Conservation (phyloP, 2,113 vertebrate species). For the Dasypus novemcinctus region DNA sequence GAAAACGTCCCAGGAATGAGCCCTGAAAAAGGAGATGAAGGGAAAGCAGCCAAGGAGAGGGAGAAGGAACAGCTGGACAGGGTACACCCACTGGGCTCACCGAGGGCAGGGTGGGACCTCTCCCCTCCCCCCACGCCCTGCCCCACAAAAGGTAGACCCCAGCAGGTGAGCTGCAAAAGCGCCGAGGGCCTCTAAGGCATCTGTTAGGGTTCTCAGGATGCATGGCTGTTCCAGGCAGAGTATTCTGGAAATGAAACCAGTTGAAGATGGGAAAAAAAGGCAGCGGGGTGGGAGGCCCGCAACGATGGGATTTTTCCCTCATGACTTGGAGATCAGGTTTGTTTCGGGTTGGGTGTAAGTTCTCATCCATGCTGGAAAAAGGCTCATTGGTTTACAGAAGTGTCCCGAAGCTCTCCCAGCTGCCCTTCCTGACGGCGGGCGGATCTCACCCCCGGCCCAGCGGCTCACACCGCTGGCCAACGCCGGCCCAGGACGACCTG, state of each 20-base stretch:
- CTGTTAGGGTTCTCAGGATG: background rate
- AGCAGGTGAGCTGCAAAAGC: background rate
- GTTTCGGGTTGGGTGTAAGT: background rate
- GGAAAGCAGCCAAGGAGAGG: background rate
- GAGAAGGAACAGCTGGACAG: background rate
- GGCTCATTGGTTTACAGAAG: background rate
- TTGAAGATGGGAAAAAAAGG: background rate
- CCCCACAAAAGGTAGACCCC: too few species aligned
- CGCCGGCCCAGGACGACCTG: too few species aligned
- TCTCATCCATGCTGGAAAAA: background rate
- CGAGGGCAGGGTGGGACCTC: background rate
- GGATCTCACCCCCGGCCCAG: too few species aligned
- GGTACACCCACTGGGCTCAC: background rate
- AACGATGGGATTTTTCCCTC: background rate
- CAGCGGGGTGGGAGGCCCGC: too few species aligned
- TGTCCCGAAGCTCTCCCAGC: fast-evolving
- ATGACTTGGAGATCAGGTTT: too few species aligned
- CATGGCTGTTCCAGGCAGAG: too few species aligned
- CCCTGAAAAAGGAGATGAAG: background rate
- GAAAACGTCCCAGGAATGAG: background rate
- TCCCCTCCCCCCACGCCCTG: too few species aligned
- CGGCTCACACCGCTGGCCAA: too few species aligned
- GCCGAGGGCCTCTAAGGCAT: background rate
- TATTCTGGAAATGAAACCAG: background rate
- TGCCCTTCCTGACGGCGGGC: background rate